Base-by-base conservation (phyloP, 2,797 vertebrate genomes). In the Pseudomugil gertrudae region DNA sequence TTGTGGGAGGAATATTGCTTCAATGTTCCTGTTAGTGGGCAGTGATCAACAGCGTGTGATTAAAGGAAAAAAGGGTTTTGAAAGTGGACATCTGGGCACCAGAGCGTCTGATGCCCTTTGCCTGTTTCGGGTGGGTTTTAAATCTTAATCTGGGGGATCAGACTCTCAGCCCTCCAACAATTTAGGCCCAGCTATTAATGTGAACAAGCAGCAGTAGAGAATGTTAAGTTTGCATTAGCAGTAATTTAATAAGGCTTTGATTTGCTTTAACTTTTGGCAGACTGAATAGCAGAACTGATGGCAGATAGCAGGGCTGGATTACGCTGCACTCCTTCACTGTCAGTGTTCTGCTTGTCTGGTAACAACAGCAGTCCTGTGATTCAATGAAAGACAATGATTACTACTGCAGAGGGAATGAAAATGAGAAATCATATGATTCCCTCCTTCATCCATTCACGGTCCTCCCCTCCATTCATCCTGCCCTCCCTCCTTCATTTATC, bases 251-350 rank as follows among this genome's bases (percentile, higher is more conserved):
- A 38, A 27, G 54, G 32, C 45, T n/a, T 7, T 17, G 54, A 57
- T 57, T 66, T 50, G 43, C 36, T 54, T 43, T 54, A 40, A 40
- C 15, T 40, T 40, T 40, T 40, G 62, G 62, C 51, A 45, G 62
- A 21, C 35, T n/a, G 63, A 63, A 29, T 4, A 21, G 40, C 3
- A 3, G 50, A 9, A 26, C 32, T 38, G 45, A 51, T 36, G 55
- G 55, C 26, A 40, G 55, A 58, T 30, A 51, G 55, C 23, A 9
- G 27, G 19, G 17, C 43, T 57, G 35, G 35, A 36, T 36, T 36
- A 36, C 35, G 35, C 35, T 36, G 13, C 35, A 14, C 13, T 15
- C 36, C 36, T 38, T 38, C 36, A 5, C 36, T 38, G 36, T 38
- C 36, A 15, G 15, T 36, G 35, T 40, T 14, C 36, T 40, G 36